Evolutionary conservation across 2,113 vertebrate genomes (phyloP).

Genomic region (Mohoua ochrocephala): DNA sequence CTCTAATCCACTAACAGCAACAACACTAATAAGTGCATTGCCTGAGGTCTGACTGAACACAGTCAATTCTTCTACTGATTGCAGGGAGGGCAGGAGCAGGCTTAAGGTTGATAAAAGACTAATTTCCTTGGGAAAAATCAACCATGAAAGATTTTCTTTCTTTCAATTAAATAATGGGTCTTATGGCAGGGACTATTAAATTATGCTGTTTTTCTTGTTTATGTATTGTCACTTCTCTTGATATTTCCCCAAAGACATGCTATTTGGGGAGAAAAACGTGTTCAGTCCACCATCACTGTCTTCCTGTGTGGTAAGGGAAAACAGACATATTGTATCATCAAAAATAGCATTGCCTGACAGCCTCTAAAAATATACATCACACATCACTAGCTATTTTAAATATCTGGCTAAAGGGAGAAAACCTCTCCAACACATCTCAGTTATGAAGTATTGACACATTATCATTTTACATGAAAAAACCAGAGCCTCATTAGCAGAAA

Average conservation of each 20-base stretch:
- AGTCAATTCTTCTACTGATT: not conserved
- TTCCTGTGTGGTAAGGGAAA: not conserved
- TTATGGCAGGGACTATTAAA: not conserved
- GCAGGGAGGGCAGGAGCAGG: not conserved
- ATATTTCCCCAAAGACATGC: not conserved
- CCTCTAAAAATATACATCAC: slow-evolving; percentile 13
- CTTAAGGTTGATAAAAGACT: not conserved
- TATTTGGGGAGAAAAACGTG: not conserved
- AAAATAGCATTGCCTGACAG: slow-evolving; percentile 17
- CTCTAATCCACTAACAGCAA: not conserved
- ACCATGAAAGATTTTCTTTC: not conserved
- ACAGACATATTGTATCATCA: slow-evolving; percentile 3
- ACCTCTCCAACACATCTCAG: not conserved
- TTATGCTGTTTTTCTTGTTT: not conserved
- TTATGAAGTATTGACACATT: not conserved
- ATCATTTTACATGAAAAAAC: not conserved
- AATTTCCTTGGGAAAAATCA: not conserved
- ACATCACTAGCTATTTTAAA: not conserved
- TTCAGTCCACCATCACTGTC: not conserved
- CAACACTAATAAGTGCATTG: not conserved
- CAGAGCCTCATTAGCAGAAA: not conserved
- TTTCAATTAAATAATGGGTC: not conserved
- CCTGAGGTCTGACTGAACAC: not conserved
- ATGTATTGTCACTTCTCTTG: not conserved
- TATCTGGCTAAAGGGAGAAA: slow-evolving; percentile 18